Evolutionary conservation across 2,113 vertebrate genomes (phyloP).

Genomic region (Chionomys nivalis): DNA sequence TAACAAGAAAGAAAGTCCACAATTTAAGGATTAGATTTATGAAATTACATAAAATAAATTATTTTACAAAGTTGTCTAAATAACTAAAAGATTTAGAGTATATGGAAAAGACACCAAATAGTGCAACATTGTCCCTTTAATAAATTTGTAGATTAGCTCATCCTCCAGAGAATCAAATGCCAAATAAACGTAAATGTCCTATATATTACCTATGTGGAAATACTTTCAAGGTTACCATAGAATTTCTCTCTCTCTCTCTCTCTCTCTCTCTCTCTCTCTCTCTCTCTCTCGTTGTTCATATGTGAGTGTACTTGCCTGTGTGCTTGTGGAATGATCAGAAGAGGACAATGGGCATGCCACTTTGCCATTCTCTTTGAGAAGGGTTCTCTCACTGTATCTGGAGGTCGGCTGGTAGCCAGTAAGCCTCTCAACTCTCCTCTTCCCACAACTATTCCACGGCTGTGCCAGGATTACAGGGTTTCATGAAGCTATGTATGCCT

Average conservation of each 20-base stretch:
- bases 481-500: neutral
- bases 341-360: neutral
- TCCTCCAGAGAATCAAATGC: neutral
- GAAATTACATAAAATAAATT: neutral
- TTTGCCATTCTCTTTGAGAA: neutral
- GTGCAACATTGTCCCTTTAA: neutral
- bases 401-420: neutral
- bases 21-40: neutral
- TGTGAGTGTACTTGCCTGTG: neutral
- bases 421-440: neutral
- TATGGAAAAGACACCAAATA: neutral
- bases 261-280: neutral
- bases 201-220: neutral
- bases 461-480: neutral
- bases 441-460: neutral
- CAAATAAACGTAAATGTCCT: neutral
- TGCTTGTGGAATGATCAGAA: neutral
- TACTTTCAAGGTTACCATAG: neutral
- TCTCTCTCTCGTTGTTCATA: neutral
- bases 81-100: neutral
- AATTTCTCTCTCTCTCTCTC: neutral
- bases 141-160: neutral
- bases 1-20: neutral
- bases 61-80: neutral
- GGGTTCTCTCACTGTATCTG: neutral